A percentile compares a stretch with the other conserved stretches of the same genome.
Evolutionary conservation across 2,797 vertebrate species (phyloP).

Genomic region (Sylvilagus floridanus): DNA sequence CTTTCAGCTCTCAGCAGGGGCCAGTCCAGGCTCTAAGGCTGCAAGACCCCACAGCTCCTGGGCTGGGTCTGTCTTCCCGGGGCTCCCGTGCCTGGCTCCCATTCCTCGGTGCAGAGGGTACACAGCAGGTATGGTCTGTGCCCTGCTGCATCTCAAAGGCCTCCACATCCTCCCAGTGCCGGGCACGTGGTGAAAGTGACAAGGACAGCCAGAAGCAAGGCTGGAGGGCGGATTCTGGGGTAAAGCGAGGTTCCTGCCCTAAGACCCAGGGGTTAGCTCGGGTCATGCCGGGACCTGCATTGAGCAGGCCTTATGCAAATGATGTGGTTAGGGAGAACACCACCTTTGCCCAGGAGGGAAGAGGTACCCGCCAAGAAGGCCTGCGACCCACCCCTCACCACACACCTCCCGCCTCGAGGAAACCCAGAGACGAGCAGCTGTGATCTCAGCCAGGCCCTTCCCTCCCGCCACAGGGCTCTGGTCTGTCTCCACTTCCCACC

Average conservation of each 20-base stretch:
- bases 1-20: not conserved
- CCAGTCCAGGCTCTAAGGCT: not conserved
- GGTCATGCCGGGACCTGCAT: too few relatives aligned
- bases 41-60: not conserved
- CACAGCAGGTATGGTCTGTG: not conserved
- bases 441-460: not conserved
- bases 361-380: not conserved
- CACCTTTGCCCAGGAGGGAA: too few relatives aligned
- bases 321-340: accelerated
- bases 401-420: not conserved
- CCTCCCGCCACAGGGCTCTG: too few relatives aligned
- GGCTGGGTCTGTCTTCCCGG: not conserved
- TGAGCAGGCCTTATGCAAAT: not conserved
- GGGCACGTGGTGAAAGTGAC: not conserved
- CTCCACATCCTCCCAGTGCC: not conserved
- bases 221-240: too few relatives aligned
- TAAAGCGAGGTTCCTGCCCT: not conserved
- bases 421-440: too few relatives aligned
- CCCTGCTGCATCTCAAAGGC: not conserved
- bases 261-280: not conserved
- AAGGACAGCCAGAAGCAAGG: not conserved
- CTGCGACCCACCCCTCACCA: not conserved
- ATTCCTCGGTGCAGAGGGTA: not conserved
- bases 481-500: not conserved
- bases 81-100: not conserved